Percentiles rank a stretch among this genome's conserved stretches.
These are phyloP conservation scores for Acrocephalus kingi DNA, from an alignment of 2,113 vertebrate genomes.

Conservation along the genomic window DNA sequence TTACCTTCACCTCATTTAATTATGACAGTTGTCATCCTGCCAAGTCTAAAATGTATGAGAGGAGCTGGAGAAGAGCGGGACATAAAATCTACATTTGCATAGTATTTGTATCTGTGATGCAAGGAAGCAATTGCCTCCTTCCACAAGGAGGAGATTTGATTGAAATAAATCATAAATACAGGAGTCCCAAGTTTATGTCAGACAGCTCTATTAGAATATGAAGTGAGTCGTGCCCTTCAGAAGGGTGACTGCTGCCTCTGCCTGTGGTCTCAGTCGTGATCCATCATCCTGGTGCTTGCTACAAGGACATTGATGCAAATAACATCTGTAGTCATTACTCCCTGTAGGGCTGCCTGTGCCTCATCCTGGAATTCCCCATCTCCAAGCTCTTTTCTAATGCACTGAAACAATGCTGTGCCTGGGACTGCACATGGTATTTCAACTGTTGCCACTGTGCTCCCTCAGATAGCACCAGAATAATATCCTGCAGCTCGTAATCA, in stretches of 20 bases:
- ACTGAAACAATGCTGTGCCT: neutral
- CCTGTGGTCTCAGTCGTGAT: constrained; percentile 26
- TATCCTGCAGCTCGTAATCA: constrained; percentile 43
- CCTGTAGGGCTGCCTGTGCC: constrained; percentile 18
- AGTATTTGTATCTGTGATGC: constrained; percentile 24
- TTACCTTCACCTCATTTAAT: constrained; percentile 16
- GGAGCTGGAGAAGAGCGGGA: neutral
- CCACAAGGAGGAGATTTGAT: constrained; percentile 15
- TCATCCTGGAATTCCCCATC: constrained; percentile 60
- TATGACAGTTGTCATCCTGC: constrained; percentile 22
- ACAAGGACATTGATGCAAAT: constrained; percentile 57
- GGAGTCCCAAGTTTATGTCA: constrained; percentile 30
- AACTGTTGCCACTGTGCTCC: constrained; percentile 23
- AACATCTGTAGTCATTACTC: constrained; percentile 49
- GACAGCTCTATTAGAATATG: constrained; percentile 26
- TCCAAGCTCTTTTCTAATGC: neutral
- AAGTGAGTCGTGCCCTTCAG: constrained; percentile 46
- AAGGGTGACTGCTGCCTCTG: constrained; percentile 2
- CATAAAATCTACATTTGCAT: constrained; percentile 39
- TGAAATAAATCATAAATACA: constrained; percentile 40
- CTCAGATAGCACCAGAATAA: constrained; percentile 17
- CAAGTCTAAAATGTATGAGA: neutral
- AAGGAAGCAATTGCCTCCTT: constrained; percentile 20
- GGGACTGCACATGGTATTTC: constrained; percentile 1
- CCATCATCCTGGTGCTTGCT: constrained; percentile 43